Base-by-base conservation (phyloP, 2,797 vertebrate genomes). In the Scolopax rusticola region DNA sequence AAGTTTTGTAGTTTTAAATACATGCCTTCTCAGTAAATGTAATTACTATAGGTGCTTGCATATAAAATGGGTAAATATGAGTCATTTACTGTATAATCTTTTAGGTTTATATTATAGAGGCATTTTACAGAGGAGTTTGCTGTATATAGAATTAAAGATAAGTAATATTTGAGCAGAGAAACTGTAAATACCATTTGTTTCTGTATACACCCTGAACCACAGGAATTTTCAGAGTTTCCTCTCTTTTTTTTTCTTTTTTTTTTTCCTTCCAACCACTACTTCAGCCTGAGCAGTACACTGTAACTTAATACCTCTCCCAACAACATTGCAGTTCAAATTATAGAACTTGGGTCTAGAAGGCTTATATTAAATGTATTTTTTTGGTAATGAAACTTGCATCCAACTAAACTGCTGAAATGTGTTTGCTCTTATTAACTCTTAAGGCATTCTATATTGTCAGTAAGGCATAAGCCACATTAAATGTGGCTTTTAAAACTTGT, bases 181-280 rank as follows among this genome's bases (percentile, higher is more conserved):
- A 60, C 94, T 96, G 76, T 96, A 95, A 96, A 94, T 96, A 83
- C 71, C 56, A 57, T 97, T 97, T 97, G 85, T 95, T 88, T 97
- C 94, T 98, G 96, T 96, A 87, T 97, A 96, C 95, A 93, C 78
- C 87, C 94, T 94, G 93, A 96, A 95, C 97, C 97, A 95, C 94
- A 98, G 97, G 97, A 97, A 98, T 98, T 97, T 93, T 97, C 92
- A 92, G 90, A 70, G 96, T 94, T 97, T 97, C 96, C 96, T 94
- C 81, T 94, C 41, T 13, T n/a, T 45, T 97, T 47, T 47, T 40
- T 32, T 54, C 36, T 77, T 45, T 3, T 45, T 11, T 23, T 30
- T 9, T 32, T 59, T 24, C 32, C 74, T 87, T 95, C 93, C 87
- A 97, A 85, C 87, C 91, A 36, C 92, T 92, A 73, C 87, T 97